phyloP scores from a whole-genome alignment of 2,113 vertebrate genomes.

The Microcebus griseorufus region DNA sequence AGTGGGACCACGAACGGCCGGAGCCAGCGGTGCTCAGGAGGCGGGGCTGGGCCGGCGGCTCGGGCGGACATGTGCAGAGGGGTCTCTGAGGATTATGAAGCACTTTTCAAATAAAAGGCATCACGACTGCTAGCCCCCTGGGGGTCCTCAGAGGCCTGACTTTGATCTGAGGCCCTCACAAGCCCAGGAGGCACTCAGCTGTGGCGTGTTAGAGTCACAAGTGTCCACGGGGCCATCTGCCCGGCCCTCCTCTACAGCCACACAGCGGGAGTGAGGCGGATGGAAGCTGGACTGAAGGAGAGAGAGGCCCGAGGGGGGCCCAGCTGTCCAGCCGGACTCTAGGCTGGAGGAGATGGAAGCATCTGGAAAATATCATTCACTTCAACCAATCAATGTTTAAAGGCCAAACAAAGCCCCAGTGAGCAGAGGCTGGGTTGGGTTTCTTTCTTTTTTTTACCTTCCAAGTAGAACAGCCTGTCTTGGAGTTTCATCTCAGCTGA shows the following conservation, averaged over 20 bases:
- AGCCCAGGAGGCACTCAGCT: not conserved
- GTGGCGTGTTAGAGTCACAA: not conserved
- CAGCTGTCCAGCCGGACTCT: slow-evolving; percentile 25
- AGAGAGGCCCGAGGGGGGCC: not conserved
- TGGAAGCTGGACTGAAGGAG: not conserved
- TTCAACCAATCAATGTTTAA: not conserved
- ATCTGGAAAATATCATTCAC: slow-evolving; percentile 64
- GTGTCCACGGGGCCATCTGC: not conserved
- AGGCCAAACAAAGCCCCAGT: not conserved
- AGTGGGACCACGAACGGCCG: rapidly evolving
- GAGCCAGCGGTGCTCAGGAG: not conserved
- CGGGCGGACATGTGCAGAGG: not conserved
- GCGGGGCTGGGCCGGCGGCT: not conserved
- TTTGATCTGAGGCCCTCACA: not conserved
- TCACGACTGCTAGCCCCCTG: rapidly evolving
- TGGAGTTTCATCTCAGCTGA: not conserved
- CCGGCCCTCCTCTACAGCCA: too few relatives aligned
- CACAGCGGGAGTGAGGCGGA: not conserved
- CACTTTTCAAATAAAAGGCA: not conserved
- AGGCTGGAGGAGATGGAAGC: not conserved
- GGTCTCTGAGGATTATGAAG: not conserved
- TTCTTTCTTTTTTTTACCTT: not conserved
- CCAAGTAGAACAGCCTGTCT: not conserved
- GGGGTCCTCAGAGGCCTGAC: not conserved
- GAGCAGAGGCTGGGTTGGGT: not conserved